A percentile compares a stretch with the other conserved stretches of the same genome.
These are phyloP conservation scores for Xanthorhoe designata DNA, from an alignment of 2,888 invertebrate genomes.

Conservation along the genomic window DNA sequence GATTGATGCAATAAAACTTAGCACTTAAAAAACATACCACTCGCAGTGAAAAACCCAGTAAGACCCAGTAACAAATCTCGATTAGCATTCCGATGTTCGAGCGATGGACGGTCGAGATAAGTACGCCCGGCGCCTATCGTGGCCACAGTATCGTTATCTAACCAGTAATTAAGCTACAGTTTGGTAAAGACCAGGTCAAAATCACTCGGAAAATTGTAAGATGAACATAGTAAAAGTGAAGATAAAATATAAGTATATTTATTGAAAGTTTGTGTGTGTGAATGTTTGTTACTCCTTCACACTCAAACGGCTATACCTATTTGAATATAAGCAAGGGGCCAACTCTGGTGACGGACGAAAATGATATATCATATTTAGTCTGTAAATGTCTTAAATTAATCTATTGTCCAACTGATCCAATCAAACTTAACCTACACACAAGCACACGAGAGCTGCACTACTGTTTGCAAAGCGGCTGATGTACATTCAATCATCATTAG, in stretches of 20 bases:
- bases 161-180: constrained; percentile 14
- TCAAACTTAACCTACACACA: too few relatives aligned
- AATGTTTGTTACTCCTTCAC: too few relatives aligned
- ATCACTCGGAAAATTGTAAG: too few relatives aligned
- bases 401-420: background rate
- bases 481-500: constrained; percentile 61
- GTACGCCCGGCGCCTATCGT: constrained; percentile 58
- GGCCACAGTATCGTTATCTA: constrained; percentile 8
- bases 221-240: too few relatives aligned
- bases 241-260: too few relatives aligned
- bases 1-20: constrained; percentile 14
- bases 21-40: constrained; percentile 16
- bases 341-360: too few relatives aligned
- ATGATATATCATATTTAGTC: too few relatives aligned
- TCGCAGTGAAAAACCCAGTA: constrained; percentile 28
- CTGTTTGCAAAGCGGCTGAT: constrained; percentile 8
- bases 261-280: too few relatives aligned
- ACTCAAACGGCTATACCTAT: too few relatives aligned
- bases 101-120: constrained; percentile 64
- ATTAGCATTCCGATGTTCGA: constrained; percentile 65
- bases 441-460: constrained; percentile 12
- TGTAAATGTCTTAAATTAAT: too few relatives aligned
- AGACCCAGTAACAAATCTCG: constrained; percentile 49
- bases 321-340: too few relatives aligned
- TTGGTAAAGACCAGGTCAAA: background rate